Base-by-base conservation (phyloP, 2,888 invertebrate genomes). In the Drosophila quinaria region DNA sequence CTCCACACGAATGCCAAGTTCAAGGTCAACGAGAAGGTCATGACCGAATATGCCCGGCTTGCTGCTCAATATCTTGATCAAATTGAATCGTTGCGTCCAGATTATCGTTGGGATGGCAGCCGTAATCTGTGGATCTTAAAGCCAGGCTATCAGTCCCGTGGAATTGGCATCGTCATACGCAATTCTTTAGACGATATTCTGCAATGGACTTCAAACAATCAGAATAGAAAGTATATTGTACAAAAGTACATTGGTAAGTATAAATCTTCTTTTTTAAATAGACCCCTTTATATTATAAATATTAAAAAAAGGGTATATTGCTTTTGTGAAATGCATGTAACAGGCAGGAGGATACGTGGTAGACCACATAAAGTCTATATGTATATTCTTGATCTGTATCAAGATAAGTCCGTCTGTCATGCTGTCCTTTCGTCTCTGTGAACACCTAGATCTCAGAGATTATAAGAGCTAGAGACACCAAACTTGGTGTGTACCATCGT, bases 51-150 rank as follows among this genome's bases (percentile, higher is more conserved):
- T 49, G 52, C 81, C 0, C 91, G 90, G 1, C 93, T 93, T 49
- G 93, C 95, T 11, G 94, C 94, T 75, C 94, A 93, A 80, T 92
- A 95, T 64, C 90, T 96, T 9, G 93, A 94, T 69, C 94, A 95
- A 80, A 93, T 96, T 25, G 93, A 93, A 65, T 93, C 92, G 60
- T 94, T 94, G 80, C 94, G 95, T 78, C 95, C 95, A 0, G 95
- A 95, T 87, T 91, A 96, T 55, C 94, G 94, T 69, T 94, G 95
- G 90, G 97, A 97, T 93, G 98, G 98, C 0, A 94, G 94, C 75
- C 94, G 95, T 89, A 97, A 98, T 92, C 95, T 97, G 78, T 98
- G 98, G 98, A 97, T 98, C 70, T 94, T 98, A 46, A 98, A 98
- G 91, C 98, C 98, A 0, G 96, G 96, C 2, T 95, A 96, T 86